A percentile compares a stretch with the other conserved stretches of the same genome.
These are phyloP conservation scores for Chaenogobius annularis DNA, from an alignment of 2,113 vertebrate genomes.

Conservation along the genomic window DNA sequence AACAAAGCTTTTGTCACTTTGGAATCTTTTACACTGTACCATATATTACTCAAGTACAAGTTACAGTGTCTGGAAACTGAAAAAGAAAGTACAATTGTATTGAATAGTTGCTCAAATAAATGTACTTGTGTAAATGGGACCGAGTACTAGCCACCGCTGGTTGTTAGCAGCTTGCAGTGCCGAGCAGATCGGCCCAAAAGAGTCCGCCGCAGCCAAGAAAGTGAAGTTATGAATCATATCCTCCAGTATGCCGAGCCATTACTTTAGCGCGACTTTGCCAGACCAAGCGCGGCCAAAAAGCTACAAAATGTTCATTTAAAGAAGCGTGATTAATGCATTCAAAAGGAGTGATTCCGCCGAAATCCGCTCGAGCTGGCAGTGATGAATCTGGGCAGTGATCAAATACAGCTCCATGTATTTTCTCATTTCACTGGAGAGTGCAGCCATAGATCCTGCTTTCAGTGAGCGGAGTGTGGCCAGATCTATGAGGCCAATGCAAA, in stretches of 20 bases:
- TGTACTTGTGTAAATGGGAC: too few species aligned
- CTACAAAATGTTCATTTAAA: conserved; percentile 12
- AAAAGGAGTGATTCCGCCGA: not conserved
- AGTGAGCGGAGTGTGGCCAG: not conserved
- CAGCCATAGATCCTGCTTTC: conserved; percentile 3
- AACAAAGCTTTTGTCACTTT: too few species aligned
- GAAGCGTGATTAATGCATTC: conserved; percentile 5
- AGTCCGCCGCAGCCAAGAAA: not conserved
- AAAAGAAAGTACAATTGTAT: too few species aligned
- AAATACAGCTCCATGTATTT: not conserved
- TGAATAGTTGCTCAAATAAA: too few species aligned
- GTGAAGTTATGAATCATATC: conserved; percentile 2
- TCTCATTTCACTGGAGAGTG: not conserved
- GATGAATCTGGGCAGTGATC: not conserved
- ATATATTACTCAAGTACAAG: too few species aligned
- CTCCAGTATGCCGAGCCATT: not conserved
- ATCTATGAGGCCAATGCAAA: conserved; percentile 1
- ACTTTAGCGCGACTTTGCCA: not conserved
- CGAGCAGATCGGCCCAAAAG: not conserved
- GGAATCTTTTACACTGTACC: too few species aligned
- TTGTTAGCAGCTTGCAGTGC: not conserved
- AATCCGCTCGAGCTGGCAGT: not conserved
- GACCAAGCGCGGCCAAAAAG: not conserved
- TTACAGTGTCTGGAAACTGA: too few species aligned
- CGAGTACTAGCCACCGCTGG: too few species aligned